These are phyloP conservation scores for Stenodera caucasica DNA, from an alignment of 2,888 invertebrate genomes.

Conservation along the genomic window DNA sequence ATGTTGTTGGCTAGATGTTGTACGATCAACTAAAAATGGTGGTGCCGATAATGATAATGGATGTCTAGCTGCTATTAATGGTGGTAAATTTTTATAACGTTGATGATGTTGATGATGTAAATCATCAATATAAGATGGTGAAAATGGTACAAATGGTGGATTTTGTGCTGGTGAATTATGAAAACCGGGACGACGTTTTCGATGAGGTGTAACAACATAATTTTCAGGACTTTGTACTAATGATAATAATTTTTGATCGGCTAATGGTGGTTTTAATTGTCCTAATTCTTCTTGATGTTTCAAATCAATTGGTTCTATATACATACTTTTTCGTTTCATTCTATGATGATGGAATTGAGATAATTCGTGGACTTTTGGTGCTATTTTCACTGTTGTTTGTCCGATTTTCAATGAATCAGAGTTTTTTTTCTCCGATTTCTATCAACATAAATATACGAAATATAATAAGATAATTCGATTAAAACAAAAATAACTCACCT, in stretches of 20 bases:
- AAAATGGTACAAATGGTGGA: conserved; percentile 83
- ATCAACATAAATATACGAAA: conserved; percentile 16
- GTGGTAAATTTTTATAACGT: conserved; percentile 61
- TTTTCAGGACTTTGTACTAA: conserved; percentile 75
- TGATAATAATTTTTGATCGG: conserved; percentile 68
- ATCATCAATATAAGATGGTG: conserved; percentile 75
- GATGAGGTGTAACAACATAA: conserved; percentile 84
- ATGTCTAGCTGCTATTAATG: conserved; percentile 66
- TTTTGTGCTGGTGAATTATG: conserved; percentile 87
- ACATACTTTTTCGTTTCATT: conserved; percentile 64
- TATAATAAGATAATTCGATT: background rate
- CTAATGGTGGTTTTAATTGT: conserved; percentile 64
- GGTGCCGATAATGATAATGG: conserved; percentile 75
- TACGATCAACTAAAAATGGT: conserved; percentile 67
- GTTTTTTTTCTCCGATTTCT: conserved; percentile 47
- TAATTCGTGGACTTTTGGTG: conserved; percentile 63
- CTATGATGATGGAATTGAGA: conserved; percentile 56
- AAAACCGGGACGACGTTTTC: conserved; percentile 83
- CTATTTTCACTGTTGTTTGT: conserved; percentile 64
- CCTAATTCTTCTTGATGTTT: conserved; percentile 70
- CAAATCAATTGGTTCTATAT: conserved; percentile 71
- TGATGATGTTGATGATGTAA: conserved; percentile 64
- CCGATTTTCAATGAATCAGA: conserved; percentile 62
- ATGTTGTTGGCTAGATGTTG: conserved; percentile 58
- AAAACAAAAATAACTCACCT: conserved; percentile 34